Conservation (phyloP, 2,888 invertebrate species). For the Athalia cordata region DNA sequence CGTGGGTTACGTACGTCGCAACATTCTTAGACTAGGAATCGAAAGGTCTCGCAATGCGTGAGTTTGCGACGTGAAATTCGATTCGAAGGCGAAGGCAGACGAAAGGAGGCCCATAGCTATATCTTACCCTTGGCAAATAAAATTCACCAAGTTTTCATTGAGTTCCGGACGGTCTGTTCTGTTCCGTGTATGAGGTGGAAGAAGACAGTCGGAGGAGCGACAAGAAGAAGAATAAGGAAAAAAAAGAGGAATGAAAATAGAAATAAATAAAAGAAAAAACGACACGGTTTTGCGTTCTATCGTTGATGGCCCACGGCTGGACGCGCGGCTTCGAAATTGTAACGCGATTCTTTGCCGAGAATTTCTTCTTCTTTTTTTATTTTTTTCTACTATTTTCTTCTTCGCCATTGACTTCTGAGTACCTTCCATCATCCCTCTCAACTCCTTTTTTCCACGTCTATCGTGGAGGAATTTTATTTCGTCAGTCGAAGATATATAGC, state of each 20-base stretch:
- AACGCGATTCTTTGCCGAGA: constrained; percentile 37
- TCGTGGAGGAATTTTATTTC: no score
- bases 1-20: background rate
- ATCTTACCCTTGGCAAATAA: constrained; percentile 43
- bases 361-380: constrained; percentile 20
- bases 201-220: constrained; percentile 5
- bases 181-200: constrained; percentile 50
- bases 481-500: no score
- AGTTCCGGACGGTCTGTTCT: constrained; percentile 43
- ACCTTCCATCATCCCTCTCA: no score
- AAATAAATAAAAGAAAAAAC: constrained; percentile 40
- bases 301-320: constrained; percentile 43
- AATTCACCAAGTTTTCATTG: constrained; percentile 45
- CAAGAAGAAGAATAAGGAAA: constrained; percentile 33
- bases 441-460: no score
- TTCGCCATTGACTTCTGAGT: background rate
- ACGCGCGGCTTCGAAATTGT: constrained; percentile 42
- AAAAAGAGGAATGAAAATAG: constrained; percentile 5
- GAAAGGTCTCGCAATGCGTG: constrained; percentile 40
- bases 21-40: constrained; percentile 21
- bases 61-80: constrained; percentile 42
- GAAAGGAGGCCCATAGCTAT: constrained; percentile 18
- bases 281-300: constrained; percentile 39
- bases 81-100: constrained; percentile 34
- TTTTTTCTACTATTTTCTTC: background rate